These are phyloP conservation scores for Phengaris arion DNA, from an alignment of 2,888 invertebrate genomes.

Conservation along the genomic window DNA sequence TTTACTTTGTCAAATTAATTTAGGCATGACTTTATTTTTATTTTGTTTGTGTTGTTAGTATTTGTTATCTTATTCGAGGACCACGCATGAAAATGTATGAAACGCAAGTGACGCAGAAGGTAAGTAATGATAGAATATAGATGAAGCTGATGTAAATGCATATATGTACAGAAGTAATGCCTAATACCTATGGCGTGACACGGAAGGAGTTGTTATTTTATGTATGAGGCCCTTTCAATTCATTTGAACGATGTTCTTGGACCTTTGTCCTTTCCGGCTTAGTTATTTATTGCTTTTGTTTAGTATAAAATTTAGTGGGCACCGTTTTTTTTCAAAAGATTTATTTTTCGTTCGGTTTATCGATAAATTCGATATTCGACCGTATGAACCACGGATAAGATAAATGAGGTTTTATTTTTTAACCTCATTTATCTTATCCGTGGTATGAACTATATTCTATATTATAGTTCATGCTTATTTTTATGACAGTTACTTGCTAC, in stretches of 20 bases:
- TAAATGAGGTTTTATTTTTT: too few species aligned
- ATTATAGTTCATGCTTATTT: too few species aligned
- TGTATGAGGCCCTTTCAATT: conserved; percentile 77
- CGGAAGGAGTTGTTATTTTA: conserved; percentile 63
- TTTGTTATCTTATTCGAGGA: neutral
- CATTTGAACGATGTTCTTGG: conserved; percentile 71
- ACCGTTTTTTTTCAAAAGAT: conserved; percentile 51
- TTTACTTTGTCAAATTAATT: too few species aligned
- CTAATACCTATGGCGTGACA: conserved; percentile 56
- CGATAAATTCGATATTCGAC: too few species aligned
- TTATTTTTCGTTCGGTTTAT: conserved; percentile 18
- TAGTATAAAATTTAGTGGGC: conserved; percentile 63
- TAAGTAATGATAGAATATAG: conserved; percentile 26
- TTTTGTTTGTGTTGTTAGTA: neutral
- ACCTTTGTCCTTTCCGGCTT: conserved; percentile 76
- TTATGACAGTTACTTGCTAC: too few species aligned
- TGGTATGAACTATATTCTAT: neutral
- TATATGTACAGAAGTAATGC: conserved; percentile 55
- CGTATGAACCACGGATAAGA: too few species aligned
- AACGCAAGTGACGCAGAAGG: neutral
- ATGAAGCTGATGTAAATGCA: conserved; percentile 45
- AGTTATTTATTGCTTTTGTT: conserved; percentile 75
- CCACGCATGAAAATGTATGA: conserved; percentile 5
- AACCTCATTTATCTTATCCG: too few species aligned
- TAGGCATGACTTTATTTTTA: too few species aligned